Percentiles rank a stretch among this genome's conserved stretches.
Conservation (phyloP, 2,888 invertebrate genomes). For the Xanthia togata region DNA sequence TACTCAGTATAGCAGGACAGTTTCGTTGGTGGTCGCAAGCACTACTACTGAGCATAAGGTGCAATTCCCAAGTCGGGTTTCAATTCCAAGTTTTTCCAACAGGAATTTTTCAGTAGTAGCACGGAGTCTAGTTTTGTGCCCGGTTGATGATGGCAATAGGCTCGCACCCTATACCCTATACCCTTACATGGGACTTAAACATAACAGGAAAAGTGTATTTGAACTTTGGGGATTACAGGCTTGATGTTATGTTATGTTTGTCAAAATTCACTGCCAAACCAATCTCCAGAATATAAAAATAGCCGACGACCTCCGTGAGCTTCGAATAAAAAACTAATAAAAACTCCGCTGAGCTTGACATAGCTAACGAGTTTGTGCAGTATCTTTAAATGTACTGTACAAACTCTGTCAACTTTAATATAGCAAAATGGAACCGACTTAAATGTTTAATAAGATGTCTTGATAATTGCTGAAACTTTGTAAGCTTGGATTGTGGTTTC, state of each 20-base stretch:
- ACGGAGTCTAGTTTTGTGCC: neutral
- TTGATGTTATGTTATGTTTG: neutral
- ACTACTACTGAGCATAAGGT: neutral
- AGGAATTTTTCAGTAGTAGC: neutral
- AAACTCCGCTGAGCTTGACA: constrained; percentile 44
- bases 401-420: constrained; percentile 59
- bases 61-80: neutral
- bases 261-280: neutral
- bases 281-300: constrained; percentile 29
- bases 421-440: constrained; percentile 62
- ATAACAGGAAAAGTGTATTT: neutral
- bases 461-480: constrained; percentile 68
- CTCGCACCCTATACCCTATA: neutral
- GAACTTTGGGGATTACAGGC: too few species aligned
- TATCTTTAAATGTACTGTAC: constrained; percentile 44
- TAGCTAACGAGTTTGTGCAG: constrained; percentile 48
- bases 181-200: neutral
- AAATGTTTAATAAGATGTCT: constrained; percentile 68
- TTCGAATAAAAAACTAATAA: constrained; percentile 52
- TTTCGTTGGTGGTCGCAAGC: neutral
- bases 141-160: neutral
- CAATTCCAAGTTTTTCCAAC: neutral
- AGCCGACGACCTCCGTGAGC: constrained; percentile 18
- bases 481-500: constrained; percentile 66
- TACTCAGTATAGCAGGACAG: neutral